Base-by-base conservation (phyloP, 2,888 invertebrate genomes). In the Sinhomidia bicolor region DNA sequence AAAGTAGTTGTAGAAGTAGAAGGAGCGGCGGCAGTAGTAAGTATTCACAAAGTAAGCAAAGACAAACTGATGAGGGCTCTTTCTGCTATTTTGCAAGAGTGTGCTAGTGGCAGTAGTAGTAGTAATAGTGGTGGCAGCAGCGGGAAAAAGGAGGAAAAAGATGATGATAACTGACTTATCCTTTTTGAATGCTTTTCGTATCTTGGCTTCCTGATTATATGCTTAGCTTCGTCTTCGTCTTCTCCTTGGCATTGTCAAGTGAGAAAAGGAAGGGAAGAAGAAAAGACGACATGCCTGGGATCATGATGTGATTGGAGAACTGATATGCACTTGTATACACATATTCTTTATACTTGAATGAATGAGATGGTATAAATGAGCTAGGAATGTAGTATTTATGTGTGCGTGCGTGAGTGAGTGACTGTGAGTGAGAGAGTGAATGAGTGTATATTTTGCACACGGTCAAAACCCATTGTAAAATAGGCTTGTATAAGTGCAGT, bases 301-400 rank as follows among this genome's bases (percentile, higher is more conserved):
- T 88, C 82, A 83, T 76, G 87, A 89, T 85, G 78, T 89, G 89
- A 89, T 89, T 89, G 89, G 85, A 54, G 68, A 85, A 89, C 85
- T 71, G 85, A 86, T 89, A 86, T 89, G n/a, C n/a, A n/a, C n/a
- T n/a, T n/a, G n/a, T n/a, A n/a, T n/a, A n/a, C n/a, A n/a, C n/a
- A 74, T 78, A 32, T 36, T 36, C 36, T 36, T 7, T 36, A 3
- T 36, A 36, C 14, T 14, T 68, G 20, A 17, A 41, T 20, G 32
- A 32, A 65, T 65, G 29, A 32, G 29, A 12, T 20, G 36, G 3
- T 36, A 78, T 54, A 51, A 14, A 32, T 12, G 14, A 20, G 14
- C 1, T 17, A 4, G 41, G 17, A 5, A 32, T 51, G 32, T 54
- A 76, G 7, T 76, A 41, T 71, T 41, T 14, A 41, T 51, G 29